Conservation (phyloP, 2,797 vertebrate genomes). For the Hippoglossus hippoglossus region DNA sequence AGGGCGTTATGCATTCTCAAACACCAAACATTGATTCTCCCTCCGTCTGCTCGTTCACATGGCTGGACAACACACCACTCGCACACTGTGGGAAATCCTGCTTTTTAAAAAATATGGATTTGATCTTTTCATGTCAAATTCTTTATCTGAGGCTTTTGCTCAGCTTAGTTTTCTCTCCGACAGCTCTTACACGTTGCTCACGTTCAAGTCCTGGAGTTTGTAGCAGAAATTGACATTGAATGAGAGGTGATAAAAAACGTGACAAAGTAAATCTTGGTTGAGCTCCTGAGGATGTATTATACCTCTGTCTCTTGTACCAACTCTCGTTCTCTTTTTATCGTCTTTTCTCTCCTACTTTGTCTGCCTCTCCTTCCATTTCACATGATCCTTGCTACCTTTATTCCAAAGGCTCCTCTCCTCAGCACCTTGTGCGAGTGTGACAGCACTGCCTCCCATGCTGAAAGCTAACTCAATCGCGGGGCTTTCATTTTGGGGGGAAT, state of each 20-base stretch:
- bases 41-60: conserved; percentile 48
- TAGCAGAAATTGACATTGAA: conserved; percentile 31
- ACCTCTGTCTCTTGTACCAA: conserved; percentile 6
- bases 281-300: conserved; percentile 17
- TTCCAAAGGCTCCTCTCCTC: conserved; percentile 47
- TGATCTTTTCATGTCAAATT: neutral
- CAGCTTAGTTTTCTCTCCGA: neutral
- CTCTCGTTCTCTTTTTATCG: conserved; percentile 12
- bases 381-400: conserved; percentile 43
- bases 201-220: neutral
- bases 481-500: conserved; percentile 68
- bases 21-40: conserved; percentile 39
- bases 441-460: conserved; percentile 59
- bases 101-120: conserved; percentile 21
- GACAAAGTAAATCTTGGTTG: conserved; percentile 33
- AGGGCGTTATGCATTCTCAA: conserved; percentile 38
- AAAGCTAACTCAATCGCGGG: conserved; percentile 67
- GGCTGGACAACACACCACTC: conserved; percentile 10
- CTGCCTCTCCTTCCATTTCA: conserved; percentile 30
- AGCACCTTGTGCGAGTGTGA: conserved; percentile 42
- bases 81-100: conserved; percentile 22
- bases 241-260: conserved; percentile 47
- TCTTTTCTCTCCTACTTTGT: conserved; percentile 8
- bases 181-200: conserved; percentile 4
- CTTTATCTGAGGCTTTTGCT: neutral